Evolutionary conservation across 2,797 vertebrate genomes (phyloP).

Genomic region (Acipenser ruthenus): DNA sequence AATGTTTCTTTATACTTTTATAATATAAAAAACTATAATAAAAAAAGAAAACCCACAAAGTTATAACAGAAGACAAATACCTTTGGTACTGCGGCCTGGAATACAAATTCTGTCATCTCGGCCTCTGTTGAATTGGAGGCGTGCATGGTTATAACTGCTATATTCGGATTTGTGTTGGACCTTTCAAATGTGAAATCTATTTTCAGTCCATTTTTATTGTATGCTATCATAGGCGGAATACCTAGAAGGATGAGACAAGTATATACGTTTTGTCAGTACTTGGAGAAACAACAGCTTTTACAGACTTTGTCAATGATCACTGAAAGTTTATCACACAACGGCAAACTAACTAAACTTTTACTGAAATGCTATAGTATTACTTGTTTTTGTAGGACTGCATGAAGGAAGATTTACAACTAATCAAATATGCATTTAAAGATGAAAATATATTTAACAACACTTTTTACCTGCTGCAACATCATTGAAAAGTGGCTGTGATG

Average conservation of each 20-base stretch:
- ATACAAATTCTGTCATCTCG: constrained; percentile 98
- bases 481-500: constrained; percentile 86
- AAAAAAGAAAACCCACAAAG: not conserved
- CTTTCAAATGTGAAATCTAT: constrained; percentile 98
- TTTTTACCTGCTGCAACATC: constrained; percentile 79
- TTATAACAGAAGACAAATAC: constrained; percentile 43
- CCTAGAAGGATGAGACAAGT: constrained; percentile 45
- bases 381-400: no score
- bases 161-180: constrained; percentile 89
- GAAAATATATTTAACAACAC: not conserved
- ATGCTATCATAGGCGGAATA: constrained; percentile 92
- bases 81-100: constrained; percentile 99
- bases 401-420: not conserved
- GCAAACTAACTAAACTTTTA: no score
- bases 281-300: not conserved
- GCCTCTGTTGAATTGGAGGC: constrained; percentile 90
- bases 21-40: not conserved
- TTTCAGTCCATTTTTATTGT: constrained; percentile 98
- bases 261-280: not conserved
- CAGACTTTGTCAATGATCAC: no score
- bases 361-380: no score
- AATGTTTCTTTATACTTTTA: not conserved
- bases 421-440: not conserved
- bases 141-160: constrained; percentile 95
- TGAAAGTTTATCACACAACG: no score